Evolutionary conservation across 2,797 vertebrate genomes (phyloP), one percentile per base, ranked within the genome.

Genomic region (Phoeniculus purpureus): DNA sequence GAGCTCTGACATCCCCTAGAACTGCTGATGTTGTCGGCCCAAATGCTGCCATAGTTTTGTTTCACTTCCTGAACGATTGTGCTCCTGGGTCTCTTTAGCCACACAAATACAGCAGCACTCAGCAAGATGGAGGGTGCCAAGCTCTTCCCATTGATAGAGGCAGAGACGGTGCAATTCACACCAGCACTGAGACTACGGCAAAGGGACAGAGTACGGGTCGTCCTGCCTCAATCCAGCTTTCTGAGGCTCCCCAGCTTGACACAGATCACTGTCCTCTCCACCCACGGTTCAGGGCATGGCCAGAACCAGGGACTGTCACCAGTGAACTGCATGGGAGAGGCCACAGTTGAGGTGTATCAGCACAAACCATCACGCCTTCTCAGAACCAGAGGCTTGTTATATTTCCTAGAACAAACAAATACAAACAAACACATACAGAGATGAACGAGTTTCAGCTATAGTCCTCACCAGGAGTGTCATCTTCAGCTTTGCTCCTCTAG

Each of bases 11-110:
- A 65, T 80, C 56, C 86, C 0, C 6, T n/a, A 84, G 14, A 52
- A 59, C 75, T 81, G 59, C 52, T 50, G 40, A 74, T 85, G 62
- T 70, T 68, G 84, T 65, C 80, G 88, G 88, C 61, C 75, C 58
- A 52, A 88, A 67, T 1, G 13, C 56, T 81, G 67, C 67, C 82
- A 92, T 82, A 48, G 12, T 89, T 95, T 89, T 89, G 87, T 93
- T 93, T 88, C 92, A 43, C 45, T 91, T 90, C 47, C 78, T 87
- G 89, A 94, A 34, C 45, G 84, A 95, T 75, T 81, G 93, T 71
- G 89, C 95, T 94, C 90, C 90, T 66, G 94, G 89, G 94, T 81
- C 72, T 96, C 94, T 94, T 95, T 90, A 94, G 89, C 94, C 89
- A 89, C 47, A 87, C 59, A 85, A 94, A 89, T 61, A 82, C 48